phyloP scores from a whole-genome alignment of 2,888 invertebrate species.

The Drosophila lutescens region DNA sequence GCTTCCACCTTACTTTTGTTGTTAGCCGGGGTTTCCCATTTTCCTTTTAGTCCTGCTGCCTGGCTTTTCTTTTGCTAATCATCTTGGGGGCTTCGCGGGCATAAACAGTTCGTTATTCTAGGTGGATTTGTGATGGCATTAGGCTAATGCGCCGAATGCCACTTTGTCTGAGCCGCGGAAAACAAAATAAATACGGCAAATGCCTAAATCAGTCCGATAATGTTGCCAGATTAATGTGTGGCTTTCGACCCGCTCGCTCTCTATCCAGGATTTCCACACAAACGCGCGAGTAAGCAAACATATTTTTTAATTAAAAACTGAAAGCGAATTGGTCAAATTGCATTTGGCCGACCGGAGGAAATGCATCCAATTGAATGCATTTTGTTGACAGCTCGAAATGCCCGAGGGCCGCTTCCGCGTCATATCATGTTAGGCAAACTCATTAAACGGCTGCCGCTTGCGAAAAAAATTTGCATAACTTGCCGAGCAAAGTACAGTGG shows the following conservation, averaged over 20 bases:
- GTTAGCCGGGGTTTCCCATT: neutral
- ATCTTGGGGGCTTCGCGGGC: conserved; percentile 19
- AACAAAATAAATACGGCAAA: neutral
- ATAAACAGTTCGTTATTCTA: conserved; percentile 40
- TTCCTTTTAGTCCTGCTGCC: conserved; percentile 1
- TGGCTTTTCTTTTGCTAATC: conserved; percentile 19
- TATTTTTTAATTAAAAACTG: conserved; percentile 32
- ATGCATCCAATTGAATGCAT: conserved; percentile 32
- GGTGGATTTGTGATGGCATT: conserved; percentile 35
- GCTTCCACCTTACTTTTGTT: neutral
- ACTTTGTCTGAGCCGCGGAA: conserved; percentile 15
- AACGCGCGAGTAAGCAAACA: conserved; percentile 10
- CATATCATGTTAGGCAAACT: conserved; percentile 33
- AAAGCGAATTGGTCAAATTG: conserved; percentile 29
- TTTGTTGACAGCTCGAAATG: conserved; percentile 25
- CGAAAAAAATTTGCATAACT: conserved; percentile 25
- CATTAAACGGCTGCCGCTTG: conserved; percentile 14
- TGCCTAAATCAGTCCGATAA: conserved; percentile 23
- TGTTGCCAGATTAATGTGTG: conserved; percentile 27
- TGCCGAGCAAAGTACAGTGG: neutral
- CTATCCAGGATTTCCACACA: conserved; percentile 19
- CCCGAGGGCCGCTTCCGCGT: conserved; percentile 27
- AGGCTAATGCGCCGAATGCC: conserved; percentile 15
- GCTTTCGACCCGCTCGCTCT: neutral
- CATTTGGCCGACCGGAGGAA: conserved; percentile 25